Evolutionary conservation across 2,888 invertebrate species (phyloP), one percentile per base, ranked within the genome.

Genomic region (Lycocerus yunnanus): DNA sequence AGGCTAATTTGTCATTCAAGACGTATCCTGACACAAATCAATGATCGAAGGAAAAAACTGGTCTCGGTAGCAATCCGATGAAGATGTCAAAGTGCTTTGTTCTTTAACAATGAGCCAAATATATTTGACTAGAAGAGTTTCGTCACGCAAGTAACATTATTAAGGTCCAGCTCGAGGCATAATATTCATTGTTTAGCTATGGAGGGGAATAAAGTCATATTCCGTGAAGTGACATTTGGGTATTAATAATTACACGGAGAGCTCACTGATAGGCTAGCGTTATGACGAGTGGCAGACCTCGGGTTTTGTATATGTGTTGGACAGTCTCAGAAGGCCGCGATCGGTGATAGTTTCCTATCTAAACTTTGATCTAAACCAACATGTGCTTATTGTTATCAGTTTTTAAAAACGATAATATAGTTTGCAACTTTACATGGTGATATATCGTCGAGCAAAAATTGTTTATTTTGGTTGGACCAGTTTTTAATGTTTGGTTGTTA

Each of bases 1-100:
- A 61, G 65, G 24, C 67, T 79, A 80, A 83, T 84, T 84, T 84
- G 84, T 84, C 84, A 84, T 84, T 84, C 84, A 79, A 77, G 78
- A 74, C 80, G 79, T 83, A 77, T 80, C 74, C 71, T 75, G 79
- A 80, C 81, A 81, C 82, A 80, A 83, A 82, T 82, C 80, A 80
- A 79, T 80, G 81, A 78, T 68, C 76, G 80, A 78, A 78, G 78
- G 80, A 16, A 85, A 84, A 85, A 84, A 84, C 83, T 84, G 80
- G 85, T 83, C 82, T 80, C 71, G 75, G 63, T 80, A 76, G 79
- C 74, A 78, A 78, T 79, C 75, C 78, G 81, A 85, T 85, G 83
- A 82, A 85, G 85, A 85, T 80, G 83, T 85, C 85, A 85, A 81
- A 77, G 79, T 78, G 75, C 75, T 71, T 74, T 75, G 75, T 79